Percentiles rank a stretch among this genome's conserved stretches.
Conservation (phyloP, 2,888 invertebrate genomes). For the Drosophila histrio region DNA sequence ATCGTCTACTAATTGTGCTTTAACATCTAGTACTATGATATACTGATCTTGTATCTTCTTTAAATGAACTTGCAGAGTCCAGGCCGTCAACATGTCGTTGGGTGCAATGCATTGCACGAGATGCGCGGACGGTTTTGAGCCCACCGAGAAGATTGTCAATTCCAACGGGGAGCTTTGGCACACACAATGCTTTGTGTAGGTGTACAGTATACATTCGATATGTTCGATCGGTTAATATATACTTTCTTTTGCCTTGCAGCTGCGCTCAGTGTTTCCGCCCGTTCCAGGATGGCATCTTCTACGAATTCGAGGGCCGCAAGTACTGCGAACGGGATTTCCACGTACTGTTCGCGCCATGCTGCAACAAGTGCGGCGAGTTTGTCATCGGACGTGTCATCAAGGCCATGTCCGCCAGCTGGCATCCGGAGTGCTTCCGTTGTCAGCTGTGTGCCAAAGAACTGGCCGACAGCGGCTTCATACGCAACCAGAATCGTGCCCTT, state of each 20-base stretch:
- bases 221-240: background rate
- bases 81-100: constrained; percentile 89
- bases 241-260: constrained; percentile 84
- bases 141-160: constrained; percentile 99
- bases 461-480: constrained; percentile 98
- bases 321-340: constrained; percentile 99
- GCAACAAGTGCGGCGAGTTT: constrained; percentile 95
- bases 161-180: constrained; percentile 99
- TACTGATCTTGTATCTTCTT: background rate
- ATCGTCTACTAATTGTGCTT: constrained; percentile 21
- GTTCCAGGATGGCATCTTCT: constrained; percentile 98
- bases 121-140: constrained; percentile 97
- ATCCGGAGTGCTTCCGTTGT: constrained; percentile 98
- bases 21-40: background rate
- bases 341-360: constrained; percentile 97
- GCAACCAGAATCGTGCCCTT: constrained; percentile 92
- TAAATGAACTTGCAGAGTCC: constrained; percentile 69
- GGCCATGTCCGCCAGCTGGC: constrained; percentile 99
- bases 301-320: constrained; percentile 99
- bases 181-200: constrained; percentile 99
- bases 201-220: constrained; percentile 52
- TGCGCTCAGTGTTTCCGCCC: constrained; percentile 99
- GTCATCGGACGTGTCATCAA: constrained; percentile 99
- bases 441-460: constrained; percentile 95
- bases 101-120: constrained; percentile 97